Evolutionary conservation across 2,888 invertebrate genomes (phyloP).

Genomic region (Caradrina kadenii): DNA sequence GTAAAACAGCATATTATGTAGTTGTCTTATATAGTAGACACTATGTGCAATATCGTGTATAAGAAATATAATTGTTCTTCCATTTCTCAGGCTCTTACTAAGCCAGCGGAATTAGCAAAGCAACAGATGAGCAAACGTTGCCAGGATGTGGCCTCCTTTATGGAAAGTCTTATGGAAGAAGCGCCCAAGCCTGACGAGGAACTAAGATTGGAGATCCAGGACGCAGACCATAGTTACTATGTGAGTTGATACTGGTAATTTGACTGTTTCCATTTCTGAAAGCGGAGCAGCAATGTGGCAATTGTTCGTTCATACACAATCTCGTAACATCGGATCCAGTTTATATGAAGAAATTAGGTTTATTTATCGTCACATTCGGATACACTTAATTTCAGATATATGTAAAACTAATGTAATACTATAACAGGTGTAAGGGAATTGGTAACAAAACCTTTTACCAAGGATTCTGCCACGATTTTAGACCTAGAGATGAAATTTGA

Average conservation of each 20-base stretch:
- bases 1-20: conserved; percentile 21
- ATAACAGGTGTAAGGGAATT: no score
- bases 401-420: no score
- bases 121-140: conserved; percentile 93
- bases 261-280: no score
- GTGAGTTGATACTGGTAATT: conserved; percentile 83
- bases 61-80: conserved; percentile 14
- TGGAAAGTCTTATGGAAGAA: conserved; percentile 94
- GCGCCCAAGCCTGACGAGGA: conserved; percentile 90
- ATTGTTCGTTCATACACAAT: no score
- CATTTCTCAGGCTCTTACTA: conserved; percentile 78
- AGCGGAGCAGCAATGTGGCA: background rate
- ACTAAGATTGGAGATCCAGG: conserved; percentile 91
- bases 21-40: conserved; percentile 6
- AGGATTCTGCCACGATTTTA: no score
- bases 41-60: background rate
- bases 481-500: no score
- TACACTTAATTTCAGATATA: background rate
- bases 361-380: background rate
- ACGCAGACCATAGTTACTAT: conserved; percentile 91
- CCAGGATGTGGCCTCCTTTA: conserved; percentile 93
- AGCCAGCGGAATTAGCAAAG: conserved; percentile 91
- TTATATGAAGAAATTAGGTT: background rate
- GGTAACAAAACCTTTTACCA: no score
- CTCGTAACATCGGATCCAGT: no score